These are phyloP conservation scores for Epizoanthus scotinus DNA, from an alignment of 92 coral and sea anemone genomes.

Conservation along the genomic window DNA sequence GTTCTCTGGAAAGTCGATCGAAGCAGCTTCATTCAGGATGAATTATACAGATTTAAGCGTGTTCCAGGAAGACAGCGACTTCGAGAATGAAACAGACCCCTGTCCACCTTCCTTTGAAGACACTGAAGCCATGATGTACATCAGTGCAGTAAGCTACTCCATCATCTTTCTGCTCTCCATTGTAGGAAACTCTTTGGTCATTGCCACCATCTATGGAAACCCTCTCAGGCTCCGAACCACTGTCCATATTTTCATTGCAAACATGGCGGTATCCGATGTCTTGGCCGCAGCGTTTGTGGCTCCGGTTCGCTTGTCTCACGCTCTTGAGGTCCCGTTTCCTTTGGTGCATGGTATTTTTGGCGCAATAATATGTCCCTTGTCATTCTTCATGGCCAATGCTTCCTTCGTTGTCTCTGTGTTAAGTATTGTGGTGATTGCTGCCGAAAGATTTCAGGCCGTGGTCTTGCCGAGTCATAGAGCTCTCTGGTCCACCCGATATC, in stretches of 20 bases:
- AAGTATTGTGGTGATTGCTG: constrained; percentile 34
- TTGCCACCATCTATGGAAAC: constrained; percentile 17
- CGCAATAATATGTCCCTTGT: constrained; percentile 11
- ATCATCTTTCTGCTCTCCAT: constrained; percentile 7
- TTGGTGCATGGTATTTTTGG: neutral
- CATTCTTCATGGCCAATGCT: constrained; percentile 10
- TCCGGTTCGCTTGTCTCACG: constrained; percentile 2
- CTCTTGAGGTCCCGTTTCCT: constrained; percentile 12
- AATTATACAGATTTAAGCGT: constrained; percentile 6
- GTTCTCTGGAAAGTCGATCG: neutral
- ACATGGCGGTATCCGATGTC: constrained; percentile 32
- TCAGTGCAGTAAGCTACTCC: neutral
- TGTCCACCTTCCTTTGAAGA: constrained; percentile 9
- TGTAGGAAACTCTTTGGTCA: constrained; percentile 17
- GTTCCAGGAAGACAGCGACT: neutral
- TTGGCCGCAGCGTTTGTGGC: constrained; percentile 12
- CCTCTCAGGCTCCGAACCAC: constrained; percentile 28
- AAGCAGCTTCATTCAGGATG: constrained; percentile 11
- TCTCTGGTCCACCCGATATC: constrained; percentile 19
- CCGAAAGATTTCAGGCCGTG: constrained; percentile 18
- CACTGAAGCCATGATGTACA: constrained; percentile 13
- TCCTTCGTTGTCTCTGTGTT: constrained; percentile 18
- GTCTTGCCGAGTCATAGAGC: constrained; percentile 13
- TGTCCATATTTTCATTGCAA: constrained; percentile 29
- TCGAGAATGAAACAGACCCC: neutral